Evolutionary conservation across 1,140 invertebrate species (phyloP).

Genomic region (Drosophila lowei): DNA sequence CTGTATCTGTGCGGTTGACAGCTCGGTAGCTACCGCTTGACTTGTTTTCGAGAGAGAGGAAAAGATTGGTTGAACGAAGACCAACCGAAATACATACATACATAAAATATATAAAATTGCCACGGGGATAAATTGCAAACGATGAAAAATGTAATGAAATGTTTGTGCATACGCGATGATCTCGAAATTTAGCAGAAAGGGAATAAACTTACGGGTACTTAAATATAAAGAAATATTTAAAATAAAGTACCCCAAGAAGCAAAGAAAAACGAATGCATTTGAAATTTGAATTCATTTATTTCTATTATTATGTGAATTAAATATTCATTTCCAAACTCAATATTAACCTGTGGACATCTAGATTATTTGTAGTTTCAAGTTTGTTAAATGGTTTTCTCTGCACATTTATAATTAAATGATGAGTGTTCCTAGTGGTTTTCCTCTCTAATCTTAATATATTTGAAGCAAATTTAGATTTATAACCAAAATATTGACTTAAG

Average conservation of each 20-base stretch:
- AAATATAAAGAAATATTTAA: no score
- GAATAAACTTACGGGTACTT: not conserved
- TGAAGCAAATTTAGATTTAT: conserved; percentile 24
- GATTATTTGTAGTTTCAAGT: no score
- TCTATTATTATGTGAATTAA: no score
- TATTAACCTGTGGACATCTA: not conserved
- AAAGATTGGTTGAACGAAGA: not conserved
- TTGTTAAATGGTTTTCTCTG: not conserved
- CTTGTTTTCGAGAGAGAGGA: conserved; percentile 27
- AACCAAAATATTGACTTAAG: conserved; percentile 39
- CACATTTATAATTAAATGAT: conserved; percentile 8
- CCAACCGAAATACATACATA: conserved; percentile 37
- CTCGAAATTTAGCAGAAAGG: not conserved
- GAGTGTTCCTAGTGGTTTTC: not conserved
- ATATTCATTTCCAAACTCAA: not conserved
- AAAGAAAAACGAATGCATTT: no score
- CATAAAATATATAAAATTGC: conserved; percentile 35
- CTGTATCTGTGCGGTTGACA: conserved; percentile 67
- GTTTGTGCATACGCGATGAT: conserved; percentile 46
- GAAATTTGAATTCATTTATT: no score
- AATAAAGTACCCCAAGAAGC: no score
- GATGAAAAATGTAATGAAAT: conserved; percentile 48
- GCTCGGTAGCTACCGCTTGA: conserved; percentile 46
- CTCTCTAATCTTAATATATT: conserved; percentile 11
- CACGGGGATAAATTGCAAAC: conserved; percentile 42